A percentile compares a stretch with the other conserved stretches of the same genome.
Conservation (phyloP, 2,113 vertebrate genomes). For the Talpa occidentalis region DNA sequence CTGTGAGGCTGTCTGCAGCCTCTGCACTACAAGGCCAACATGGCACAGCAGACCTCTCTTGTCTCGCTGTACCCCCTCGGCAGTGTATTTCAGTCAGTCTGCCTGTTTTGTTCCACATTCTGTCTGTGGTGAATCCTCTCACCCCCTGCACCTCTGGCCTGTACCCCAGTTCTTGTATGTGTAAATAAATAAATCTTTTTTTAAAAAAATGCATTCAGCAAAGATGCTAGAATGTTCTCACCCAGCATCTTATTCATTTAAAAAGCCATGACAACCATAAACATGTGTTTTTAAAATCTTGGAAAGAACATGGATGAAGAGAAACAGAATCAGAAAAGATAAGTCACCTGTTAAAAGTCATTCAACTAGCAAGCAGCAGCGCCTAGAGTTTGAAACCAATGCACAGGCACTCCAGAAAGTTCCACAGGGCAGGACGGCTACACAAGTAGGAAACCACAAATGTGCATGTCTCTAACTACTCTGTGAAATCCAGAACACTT, state of each 20-base stretch:
- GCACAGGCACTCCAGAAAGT: background rate
- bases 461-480: accelerated
- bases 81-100: too few species aligned
- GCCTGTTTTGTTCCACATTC: too few species aligned
- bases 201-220: background rate
- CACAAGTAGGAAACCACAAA: background rate
- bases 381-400: background rate
- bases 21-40: too few species aligned
- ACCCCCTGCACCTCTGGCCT: too few species aligned
- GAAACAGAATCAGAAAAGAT: background rate
- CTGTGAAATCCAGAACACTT: background rate
- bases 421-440: accelerated
- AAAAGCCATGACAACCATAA: background rate
- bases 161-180: too few species aligned
- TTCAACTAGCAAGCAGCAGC: background rate
- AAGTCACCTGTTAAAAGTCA: background rate
- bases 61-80: too few species aligned
- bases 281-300: background rate
- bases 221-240: too few species aligned
- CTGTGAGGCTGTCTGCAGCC: too few species aligned
- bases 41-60: too few species aligned
- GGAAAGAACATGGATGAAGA: background rate
- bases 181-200: too few species aligned
- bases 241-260: background rate
- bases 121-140: too few species aligned